Evolutionary conservation across 1,140 invertebrate genomes (phyloP).

Genomic region (Megalonaias nervosa): DNA sequence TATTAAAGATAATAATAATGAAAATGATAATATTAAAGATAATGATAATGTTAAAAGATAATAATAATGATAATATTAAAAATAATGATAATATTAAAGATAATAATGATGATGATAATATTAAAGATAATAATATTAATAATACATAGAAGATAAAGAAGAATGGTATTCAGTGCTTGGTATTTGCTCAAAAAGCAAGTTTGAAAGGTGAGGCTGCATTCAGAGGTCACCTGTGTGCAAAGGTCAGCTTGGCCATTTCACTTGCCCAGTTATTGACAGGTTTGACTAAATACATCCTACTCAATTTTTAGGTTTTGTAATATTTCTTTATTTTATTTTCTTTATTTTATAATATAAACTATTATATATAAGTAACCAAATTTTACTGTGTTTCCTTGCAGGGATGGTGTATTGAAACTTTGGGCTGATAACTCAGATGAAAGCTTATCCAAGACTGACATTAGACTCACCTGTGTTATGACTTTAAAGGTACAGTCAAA

Average conservation of each 20-base stretch:
- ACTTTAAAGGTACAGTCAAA: constrained; percentile 17
- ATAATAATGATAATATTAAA: no score
- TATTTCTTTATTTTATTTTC: no score
- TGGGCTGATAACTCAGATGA: constrained; percentile 26
- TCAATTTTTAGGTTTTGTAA: background rate
- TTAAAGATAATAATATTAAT: background rate
- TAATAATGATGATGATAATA: no score
- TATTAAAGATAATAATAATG: background rate
- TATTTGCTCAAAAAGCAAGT: no score
- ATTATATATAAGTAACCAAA: background rate
- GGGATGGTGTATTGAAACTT: constrained; percentile 54
- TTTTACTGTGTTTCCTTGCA: constrained; percentile 29
- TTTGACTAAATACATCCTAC: background rate
- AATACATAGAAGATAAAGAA: background rate
- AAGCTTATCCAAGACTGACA: background rate
- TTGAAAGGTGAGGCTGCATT: no score
- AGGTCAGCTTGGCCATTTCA: no score
- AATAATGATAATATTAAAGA: no score
- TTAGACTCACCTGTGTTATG: constrained; percentile 9
- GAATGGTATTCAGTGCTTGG: background rate
- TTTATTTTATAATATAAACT: background rate
- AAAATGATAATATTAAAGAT: background rate
- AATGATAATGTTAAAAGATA: background rate
- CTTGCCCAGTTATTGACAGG: no score
- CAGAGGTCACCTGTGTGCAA: background rate